Evolutionary conservation across 2,797 vertebrate genomes (phyloP), one percentile per base, ranked within the genome.

Genomic region (Labroides dimidiatus): DNA sequence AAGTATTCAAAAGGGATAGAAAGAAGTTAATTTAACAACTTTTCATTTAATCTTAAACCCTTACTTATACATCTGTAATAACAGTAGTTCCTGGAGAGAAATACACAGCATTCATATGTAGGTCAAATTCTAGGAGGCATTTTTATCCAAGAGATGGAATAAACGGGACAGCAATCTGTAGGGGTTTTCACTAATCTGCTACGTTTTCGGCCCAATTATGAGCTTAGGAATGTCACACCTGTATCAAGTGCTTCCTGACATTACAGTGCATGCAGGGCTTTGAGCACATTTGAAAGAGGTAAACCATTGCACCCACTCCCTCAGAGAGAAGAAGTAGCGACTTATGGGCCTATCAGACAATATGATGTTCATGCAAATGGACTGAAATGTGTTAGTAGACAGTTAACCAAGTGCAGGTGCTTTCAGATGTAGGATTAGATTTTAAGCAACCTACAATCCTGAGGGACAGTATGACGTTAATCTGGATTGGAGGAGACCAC

Each of bases 261-360:
- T 70, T 58, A 77, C 53, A 69, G 73, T 75, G 64, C 89, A 91
- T 92, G 89, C 89, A 65, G 78, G 67, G 63, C 62, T 39, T 67
- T 66, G 69, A 77, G 75, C 66, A 83, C 52, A 76, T 66, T 37
- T 61, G 27, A 14, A 74, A 73, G 75, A 69, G 39, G 49, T 81
- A 48, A 71, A 61, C 52, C 42, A 36, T 43, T 77, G 76, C 54
- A 72, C 61, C n/a, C 56, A 51, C 69, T 80, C 69, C 75, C 72
- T 80, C 64, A 39, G 49, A 54, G 33, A 66, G 33, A 66, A 37
- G 13, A 33, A 17, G 44, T 51, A 62, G 60, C 33, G 17, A 52
- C 50, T n/a, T 49, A 59, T 73, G 43, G 45, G 43, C 72, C 66
- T 49, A 53, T 65, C 20, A 42, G 67, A 53, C 53, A 63, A 57